These are phyloP conservation scores for Elgaria multicarinata DNA, from an alignment of 2,113 vertebrate species.

Conservation along the genomic window DNA sequence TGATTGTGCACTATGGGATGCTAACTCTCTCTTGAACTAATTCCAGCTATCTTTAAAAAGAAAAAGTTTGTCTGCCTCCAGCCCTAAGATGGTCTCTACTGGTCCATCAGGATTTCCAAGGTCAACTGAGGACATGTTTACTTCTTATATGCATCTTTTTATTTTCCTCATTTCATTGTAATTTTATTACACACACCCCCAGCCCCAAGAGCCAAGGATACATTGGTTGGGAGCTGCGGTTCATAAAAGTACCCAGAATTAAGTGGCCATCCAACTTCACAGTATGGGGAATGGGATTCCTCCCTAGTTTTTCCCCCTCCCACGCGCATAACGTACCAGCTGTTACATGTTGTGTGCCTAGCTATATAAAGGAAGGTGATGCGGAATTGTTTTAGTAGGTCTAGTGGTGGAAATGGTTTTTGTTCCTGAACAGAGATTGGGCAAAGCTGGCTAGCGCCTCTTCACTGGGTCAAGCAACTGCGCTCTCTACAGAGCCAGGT, in stretches of 20 bases:
- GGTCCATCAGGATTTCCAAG: background rate
- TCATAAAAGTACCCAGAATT: background rate
- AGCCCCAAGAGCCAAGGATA: too few species aligned
- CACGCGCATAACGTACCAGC: background rate
- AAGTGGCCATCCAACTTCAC: background rate
- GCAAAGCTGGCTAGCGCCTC: background rate
- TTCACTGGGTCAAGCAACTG: too few species aligned
- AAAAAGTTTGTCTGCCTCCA: background rate
- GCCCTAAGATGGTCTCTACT: background rate
- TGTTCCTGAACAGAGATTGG: background rate
- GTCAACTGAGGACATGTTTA: background rate
- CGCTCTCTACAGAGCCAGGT: background rate
- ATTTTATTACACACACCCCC: background rate
- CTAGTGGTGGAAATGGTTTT: background rate
- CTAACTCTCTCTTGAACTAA: too few species aligned
- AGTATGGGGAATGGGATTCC: background rate
- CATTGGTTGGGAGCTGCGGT: background rate
- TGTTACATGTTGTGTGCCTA: background rate
- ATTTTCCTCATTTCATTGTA: background rate
- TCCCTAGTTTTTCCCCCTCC: background rate
- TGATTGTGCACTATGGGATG: background rate
- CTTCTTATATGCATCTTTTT: background rate
- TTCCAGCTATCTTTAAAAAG: too few species aligned
- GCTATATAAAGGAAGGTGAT: background rate
- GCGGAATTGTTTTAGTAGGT: background rate